Conservation (phyloP, 1,140 invertebrate species). For the Dufourea novaeangliae region DNA sequence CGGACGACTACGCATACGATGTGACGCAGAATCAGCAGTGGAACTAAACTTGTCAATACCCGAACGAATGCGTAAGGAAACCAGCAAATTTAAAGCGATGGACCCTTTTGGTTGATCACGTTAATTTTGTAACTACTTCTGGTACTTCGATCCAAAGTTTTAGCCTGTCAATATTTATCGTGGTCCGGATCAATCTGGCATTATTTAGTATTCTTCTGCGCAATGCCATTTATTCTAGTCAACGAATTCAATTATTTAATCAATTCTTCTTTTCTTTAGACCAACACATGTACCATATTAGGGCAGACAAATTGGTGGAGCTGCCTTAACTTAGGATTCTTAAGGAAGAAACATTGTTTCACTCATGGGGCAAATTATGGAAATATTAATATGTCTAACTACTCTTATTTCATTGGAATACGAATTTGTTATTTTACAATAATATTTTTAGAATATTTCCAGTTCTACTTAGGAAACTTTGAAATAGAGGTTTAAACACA, state of each 20-base stretch:
- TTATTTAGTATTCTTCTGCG: neutral
- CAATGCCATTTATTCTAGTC: too few relatives aligned
- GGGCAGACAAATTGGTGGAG: neutral
- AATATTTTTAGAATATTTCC: too few relatives aligned
- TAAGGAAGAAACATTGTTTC: neutral
- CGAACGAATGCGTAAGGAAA: conserved; percentile 19
- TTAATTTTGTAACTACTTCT: neutral
- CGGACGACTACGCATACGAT: conserved; percentile 77
- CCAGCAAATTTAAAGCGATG: conserved; percentile 11
- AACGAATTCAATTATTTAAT: neutral
- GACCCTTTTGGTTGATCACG: conserved; percentile 14
- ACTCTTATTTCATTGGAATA: too few relatives aligned
- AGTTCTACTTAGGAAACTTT: too few relatives aligned
- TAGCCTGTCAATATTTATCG: neutral
- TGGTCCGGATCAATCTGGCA: neutral
- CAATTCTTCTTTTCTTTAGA: neutral
- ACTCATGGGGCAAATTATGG: neutral
- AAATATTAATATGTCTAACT: too few relatives aligned
- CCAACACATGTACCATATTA: neutral
- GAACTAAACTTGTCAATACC: conserved; percentile 64
- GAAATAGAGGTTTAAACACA: neutral
- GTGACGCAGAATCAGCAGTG: conserved; percentile 73
- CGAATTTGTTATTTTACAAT: too few relatives aligned
- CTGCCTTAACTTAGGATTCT: neutral
- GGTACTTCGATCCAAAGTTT: neutral